Conservation (phyloP, 2,888 invertebrate species). For the Syrphus vitripennis region DNA sequence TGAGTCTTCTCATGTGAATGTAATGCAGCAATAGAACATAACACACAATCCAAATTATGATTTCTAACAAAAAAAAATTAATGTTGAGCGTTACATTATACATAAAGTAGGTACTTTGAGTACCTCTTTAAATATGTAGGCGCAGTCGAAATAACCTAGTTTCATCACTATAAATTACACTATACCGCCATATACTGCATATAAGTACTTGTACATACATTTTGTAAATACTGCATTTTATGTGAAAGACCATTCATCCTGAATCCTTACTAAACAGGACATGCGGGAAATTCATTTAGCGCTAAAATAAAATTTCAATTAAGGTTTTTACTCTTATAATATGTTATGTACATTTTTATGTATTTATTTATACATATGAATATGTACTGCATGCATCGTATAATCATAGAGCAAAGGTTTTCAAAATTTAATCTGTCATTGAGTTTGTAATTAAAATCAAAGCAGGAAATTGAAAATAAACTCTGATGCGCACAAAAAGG, state of each 20-base stretch:
- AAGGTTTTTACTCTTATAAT: not conserved
- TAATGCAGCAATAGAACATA: not conserved
- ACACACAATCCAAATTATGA: conserved; percentile 4
- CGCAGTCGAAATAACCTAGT: not conserved
- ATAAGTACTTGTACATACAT: not conserved
- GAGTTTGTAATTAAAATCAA: conserved; percentile 50
- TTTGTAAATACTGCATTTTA: not conserved
- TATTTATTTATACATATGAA: too few species aligned
- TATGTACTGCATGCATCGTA: not conserved
- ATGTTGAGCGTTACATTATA: not conserved
- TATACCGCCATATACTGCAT: not conserved
- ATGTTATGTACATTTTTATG: too few species aligned
- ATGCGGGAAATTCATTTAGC: not conserved
- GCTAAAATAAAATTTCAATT: conserved; percentile 37
- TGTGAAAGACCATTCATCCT: not conserved
- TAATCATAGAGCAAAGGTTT: not conserved
- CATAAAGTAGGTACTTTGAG: not conserved
- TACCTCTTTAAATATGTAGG: not conserved
- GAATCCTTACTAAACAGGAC: conserved; percentile 16
- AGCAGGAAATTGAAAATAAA: conserved; percentile 49
- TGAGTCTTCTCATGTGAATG: not conserved
- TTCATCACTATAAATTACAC: too few species aligned
- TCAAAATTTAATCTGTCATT: conserved; percentile 17
- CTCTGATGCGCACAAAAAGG: conserved; percentile 18
- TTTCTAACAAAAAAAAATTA: not conserved